Evolutionary conservation across 1,140 invertebrate genomes (phyloP), one percentile per base, ranked within the genome.

Genomic region (Drosophila pachea): DNA sequence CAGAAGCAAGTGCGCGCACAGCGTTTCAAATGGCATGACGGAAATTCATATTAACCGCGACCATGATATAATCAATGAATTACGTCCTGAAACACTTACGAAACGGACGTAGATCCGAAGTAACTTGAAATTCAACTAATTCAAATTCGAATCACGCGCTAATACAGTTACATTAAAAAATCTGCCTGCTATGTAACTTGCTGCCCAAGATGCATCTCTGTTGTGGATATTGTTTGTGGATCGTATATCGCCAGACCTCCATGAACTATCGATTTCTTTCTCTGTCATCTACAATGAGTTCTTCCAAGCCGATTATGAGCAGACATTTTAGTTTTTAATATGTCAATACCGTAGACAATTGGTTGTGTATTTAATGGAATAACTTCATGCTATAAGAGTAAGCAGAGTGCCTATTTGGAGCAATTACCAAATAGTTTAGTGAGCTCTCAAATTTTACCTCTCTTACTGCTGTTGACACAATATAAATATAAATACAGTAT

Each of bases 41-140:
- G 81, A 83, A 83, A 83, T 86, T 79, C 68, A 76, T 79, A 86
- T 84, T 84, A 78, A 73, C 55, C 59, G 40, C 62, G 72, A 42
- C 76, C 76, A 52, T 86, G 79, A 83, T 86, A 86, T 83, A 84
- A 83, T 79, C 76, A 60, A 65, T 67, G 59, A 75, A 62, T 56
- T 55, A 42, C 43, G 56, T 52, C 47, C 33, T 48, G 45, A 53
- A 58, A 9, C 42, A 36, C 35, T 83, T 83, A 69, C 73, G 73
- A 84, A 84, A 84, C 56, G 49, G 55, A 64, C 58, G 50, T 40
- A 45, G 55, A 63, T 45, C 33, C 61, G 42, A 42, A 64, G 22
- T 58, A 45, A 22, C 11, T 29, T 52, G 6, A 52, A 52, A 52
- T 52, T 35, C 32, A 62, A 45, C 58, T 73, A 48, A 81, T 83